Conservation (phyloP, 1,140 invertebrate species). For the Dolichoris vasculosae region DNA sequence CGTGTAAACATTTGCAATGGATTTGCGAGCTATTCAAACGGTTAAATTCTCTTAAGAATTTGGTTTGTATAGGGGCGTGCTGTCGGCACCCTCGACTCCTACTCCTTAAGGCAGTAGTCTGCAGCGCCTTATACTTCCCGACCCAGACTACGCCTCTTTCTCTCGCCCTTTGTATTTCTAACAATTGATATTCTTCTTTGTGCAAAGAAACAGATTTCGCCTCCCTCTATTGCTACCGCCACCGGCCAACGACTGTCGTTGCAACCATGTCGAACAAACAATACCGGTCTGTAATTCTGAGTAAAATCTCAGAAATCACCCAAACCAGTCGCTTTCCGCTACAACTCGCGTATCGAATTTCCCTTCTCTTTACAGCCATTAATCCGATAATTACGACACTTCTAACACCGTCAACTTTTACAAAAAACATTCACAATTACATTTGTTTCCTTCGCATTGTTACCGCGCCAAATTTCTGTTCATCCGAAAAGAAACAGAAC, state of each 20-base stretch:
- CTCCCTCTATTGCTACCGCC: not conserved
- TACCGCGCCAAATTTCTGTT: not conserved
- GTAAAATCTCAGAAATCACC: constrained; percentile 69
- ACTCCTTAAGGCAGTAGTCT: constrained; percentile 30
- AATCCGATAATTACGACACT: constrained; percentile 23
- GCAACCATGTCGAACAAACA: constrained; percentile 72
- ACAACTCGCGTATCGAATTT: not conserved
- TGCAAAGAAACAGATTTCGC: constrained; percentile 73
- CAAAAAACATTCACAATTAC: not conserved
- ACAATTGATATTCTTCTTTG: constrained; percentile 76
- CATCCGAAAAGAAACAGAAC: too few species aligned
- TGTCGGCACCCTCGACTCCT: constrained; percentile 52
- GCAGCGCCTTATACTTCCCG: constrained; percentile 48
- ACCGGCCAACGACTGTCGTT: constrained; percentile 16
- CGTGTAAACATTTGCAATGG: constrained; percentile 76
- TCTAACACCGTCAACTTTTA: not conserved
- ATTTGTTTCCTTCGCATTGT: not conserved
- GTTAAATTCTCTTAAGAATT: constrained; percentile 77
- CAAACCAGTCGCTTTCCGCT: constrained; percentile 53
- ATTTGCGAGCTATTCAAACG: constrained; percentile 76
- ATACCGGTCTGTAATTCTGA: constrained; percentile 64
- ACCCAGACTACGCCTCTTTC: constrained; percentile 57
- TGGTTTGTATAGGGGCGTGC: constrained; percentile 71
- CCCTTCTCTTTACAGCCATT: not conserved
- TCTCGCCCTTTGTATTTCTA: constrained; percentile 74